Evolutionary conservation across 2,888 invertebrate genomes (phyloP).

Genomic region (Morinoia aosen): DNA sequence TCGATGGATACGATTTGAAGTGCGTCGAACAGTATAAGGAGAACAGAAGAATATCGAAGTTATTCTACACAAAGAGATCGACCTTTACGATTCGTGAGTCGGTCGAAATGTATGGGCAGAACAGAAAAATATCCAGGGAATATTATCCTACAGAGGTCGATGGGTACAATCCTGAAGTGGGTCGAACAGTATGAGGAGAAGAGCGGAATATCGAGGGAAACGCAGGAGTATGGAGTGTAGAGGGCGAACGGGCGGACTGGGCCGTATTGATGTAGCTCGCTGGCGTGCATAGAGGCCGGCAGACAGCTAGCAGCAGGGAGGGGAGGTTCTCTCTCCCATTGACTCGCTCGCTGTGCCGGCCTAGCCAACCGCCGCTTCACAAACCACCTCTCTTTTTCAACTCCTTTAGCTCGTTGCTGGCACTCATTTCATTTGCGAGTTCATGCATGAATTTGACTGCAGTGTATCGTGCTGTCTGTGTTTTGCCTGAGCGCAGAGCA

Average conservation of each 20-base stretch:
- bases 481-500: not conserved
- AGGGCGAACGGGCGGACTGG: constrained; percentile 6
- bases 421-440: not conserved
- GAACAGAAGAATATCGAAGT: no score
- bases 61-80: no score
- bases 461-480: constrained; percentile 9
- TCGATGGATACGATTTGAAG: no score
- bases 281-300: constrained; percentile 40
- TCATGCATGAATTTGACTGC: not conserved
- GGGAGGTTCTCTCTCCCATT: constrained; percentile 38
- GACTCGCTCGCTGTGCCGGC: constrained; percentile 46
- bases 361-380: not conserved
- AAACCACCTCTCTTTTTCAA: constrained; percentile 16
- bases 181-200: not conserved
- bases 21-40: no score
- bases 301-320: not conserved
- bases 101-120: no score
- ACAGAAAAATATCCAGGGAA: no score
- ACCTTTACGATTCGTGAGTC: no score
- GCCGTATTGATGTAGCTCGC: constrained; percentile 37
- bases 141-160: not conserved
- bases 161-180: not conserved
- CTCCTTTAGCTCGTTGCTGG: not conserved
- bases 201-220: not conserved
- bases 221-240: not conserved